Percentiles rank a stretch among this genome's conserved stretches.
Evolutionary conservation across 2,888 invertebrate genomes (phyloP).

Genomic region (Orchesellides sinensis): DNA sequence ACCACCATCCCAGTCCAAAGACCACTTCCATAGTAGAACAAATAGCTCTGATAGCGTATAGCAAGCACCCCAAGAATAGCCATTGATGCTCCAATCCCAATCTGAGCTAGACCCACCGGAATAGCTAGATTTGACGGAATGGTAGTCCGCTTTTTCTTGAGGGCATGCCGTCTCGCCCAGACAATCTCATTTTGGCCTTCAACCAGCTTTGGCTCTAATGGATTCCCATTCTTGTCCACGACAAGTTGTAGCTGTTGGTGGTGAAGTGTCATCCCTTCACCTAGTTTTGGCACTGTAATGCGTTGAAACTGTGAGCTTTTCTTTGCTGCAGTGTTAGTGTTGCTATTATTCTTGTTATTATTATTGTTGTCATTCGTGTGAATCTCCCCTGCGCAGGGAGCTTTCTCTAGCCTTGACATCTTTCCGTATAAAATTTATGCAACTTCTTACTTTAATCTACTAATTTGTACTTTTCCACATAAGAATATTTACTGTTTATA

Average conservation of each 20-base stretch:
- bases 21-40: conserved; percentile 73
- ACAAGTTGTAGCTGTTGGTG: conserved; percentile 11
- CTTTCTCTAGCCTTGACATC: conserved; percentile 61
- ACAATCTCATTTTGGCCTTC: conserved; percentile 42
- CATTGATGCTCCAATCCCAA: conserved; percentile 71
- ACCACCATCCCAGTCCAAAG: conserved; percentile 72
- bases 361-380: conserved; percentile 39
- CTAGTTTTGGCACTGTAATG: conserved; percentile 52
- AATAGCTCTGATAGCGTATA: conserved; percentile 72
- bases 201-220: conserved; percentile 34
- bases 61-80: conserved; percentile 71
- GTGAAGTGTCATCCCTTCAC: conserved; percentile 22
- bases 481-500: not conserved
- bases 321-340: conserved; percentile 7
- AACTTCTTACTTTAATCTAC: not conserved
- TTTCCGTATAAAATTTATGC: conserved; percentile 2
- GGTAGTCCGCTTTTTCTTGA: conserved; percentile 34
- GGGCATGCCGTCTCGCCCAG: conserved; percentile 41
- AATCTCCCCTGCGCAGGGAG: conserved; percentile 41
- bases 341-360: conserved; percentile 21
- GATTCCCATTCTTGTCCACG: conserved; percentile 43
- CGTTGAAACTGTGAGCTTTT: conserved; percentile 18
- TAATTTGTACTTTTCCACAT: not conserved
- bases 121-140: conserved; percentile 68
- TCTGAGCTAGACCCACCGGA: conserved; percentile 70